Base-by-base conservation (phyloP, 2,797 vertebrate species). In the Amblyraja radiata region DNA sequence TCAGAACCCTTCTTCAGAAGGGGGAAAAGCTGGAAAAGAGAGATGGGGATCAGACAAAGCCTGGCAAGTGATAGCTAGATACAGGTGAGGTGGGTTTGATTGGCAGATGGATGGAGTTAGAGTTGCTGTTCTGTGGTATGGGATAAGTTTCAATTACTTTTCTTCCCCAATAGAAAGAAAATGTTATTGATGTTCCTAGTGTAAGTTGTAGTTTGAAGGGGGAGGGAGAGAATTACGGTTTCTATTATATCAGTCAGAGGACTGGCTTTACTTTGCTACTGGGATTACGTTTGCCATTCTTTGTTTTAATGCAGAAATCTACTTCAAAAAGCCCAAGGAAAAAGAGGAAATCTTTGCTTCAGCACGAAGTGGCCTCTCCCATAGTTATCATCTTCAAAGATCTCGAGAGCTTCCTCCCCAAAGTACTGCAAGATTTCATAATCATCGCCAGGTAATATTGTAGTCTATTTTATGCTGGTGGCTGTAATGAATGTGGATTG, bases 371-470 rank as follows among this genome's bases (percentile, higher is more conserved):
- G 0, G 95, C 94, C 94, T 98, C 98, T 95, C 98, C 98, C 46
- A 92, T 99, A 94, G 97, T 99, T 0, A 96, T 99, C 88, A 97
- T 99, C 94, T 97, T 99, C 93, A 98, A 98, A 95, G 98, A 99
- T 94, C 96, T 99, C 94, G 99, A 99, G 96, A 98, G 98, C 93
- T 99, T 99, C 94, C 95, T 96, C 93, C 96, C 98, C 1, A 97
- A 95, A 95, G 98, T 99, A 88, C 97, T 99, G 92, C 98, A 99
- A 68, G 98, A 99, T 94, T 99, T 99, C 94, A 97, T 99, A 93
- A 94, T 97, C 58, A 98, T 99, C 94, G 97, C 98, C 98, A 99
- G 98, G 99, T 99, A 96, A 94, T 6, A 0, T 16, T 14, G 10
- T 7, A n/a, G 14, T 16, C 65, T 6, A 6, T 88, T 32, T 65